Percentiles rank a stretch among this genome's conserved stretches.
Evolutionary conservation across 1,140 invertebrate genomes (phyloP).

Genomic region (Saccostrea echinata): DNA sequence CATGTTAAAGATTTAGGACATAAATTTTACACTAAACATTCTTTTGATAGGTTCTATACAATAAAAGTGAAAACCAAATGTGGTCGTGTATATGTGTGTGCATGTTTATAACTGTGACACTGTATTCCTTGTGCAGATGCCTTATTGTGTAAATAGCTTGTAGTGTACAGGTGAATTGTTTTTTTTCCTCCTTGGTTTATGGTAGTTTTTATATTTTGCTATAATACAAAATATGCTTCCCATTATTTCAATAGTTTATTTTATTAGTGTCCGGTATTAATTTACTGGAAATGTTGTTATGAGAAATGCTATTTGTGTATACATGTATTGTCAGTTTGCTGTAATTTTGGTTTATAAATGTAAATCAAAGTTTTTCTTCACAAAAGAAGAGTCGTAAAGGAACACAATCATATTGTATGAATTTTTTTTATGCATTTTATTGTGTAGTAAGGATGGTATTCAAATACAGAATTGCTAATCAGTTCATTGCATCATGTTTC

Average conservation of each 20-base stretch:
- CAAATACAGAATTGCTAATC: too few relatives aligned
- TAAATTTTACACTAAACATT: neutral
- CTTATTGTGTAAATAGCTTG: neutral
- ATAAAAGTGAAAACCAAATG: slow-evolving; percentile 4
- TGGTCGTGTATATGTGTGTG: slow-evolving; percentile 37
- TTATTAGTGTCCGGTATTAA: neutral
- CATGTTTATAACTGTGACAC: slow-evolving; percentile 19
- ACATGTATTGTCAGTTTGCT: neutral
- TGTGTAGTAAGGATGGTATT: neutral
- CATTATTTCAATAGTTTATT: slow-evolving; percentile 2
- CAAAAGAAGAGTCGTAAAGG: neutral
- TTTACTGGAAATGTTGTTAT: slow-evolving; percentile 12
- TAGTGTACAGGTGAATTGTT: neutral
- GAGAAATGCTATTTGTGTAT: neutral
- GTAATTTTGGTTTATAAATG: neutral
- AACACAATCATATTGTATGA: neutral
- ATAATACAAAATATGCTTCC: slow-evolving; percentile 15
- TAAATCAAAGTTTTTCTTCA: neutral
- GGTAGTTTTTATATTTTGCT: slow-evolving; percentile 20
- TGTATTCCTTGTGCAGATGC: neutral
- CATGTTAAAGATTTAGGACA: neutral
- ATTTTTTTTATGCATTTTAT: neutral
- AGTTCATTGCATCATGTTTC: too few relatives aligned
- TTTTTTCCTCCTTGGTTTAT: neutral
- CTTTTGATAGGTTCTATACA: slow-evolving; percentile 29